Base-by-base conservation (phyloP, 2,888 invertebrate genomes). In the Apamea anceps region DNA sequence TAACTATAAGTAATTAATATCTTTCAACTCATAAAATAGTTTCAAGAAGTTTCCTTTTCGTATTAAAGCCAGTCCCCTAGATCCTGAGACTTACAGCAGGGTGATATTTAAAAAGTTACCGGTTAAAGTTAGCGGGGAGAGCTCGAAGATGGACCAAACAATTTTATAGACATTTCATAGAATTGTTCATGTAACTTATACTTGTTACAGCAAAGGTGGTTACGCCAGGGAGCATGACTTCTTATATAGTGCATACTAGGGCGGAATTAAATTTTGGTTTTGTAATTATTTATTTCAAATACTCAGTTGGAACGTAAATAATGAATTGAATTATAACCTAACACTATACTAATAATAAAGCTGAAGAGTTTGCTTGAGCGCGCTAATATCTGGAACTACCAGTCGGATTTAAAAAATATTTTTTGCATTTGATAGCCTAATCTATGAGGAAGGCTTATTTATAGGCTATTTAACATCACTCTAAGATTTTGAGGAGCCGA, bases 21-120 rank as follows among this genome's bases (percentile, higher is more conserved):
- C 54, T 63, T 72, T 85, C 77, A 66, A 54, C 74, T 72, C 81
- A 72, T 81, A 71, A 76, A 85, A 84, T 84, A 84, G 84, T 84
- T 84, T 81, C 76, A 62, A 85, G 85, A 63, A 84, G 85, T 74
- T 72, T 80, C 68, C 68, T 60, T 72, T 77, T 66, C 54, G 21
- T 81, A 83, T 77, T 76, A 81, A 85, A 81, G 15, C 15, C 70
- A 62, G 81, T 81, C 70, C 37, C 42, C 75, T 71, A 51, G 73
- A 67, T 63, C 21, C 18, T 25, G 12, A 70, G 57, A 75, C 82
- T 85, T 87, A 66, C 68, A 71, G 77, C n/a, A 15, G 72, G 72
- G 66, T 82, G 78, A 84, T 88, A 88, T 88, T 88, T 85, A 84
- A 88, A 88, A 88, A 87, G 85, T 88, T 85, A 10, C 45, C 48